A percentile compares a stretch with the other conserved stretches of the same genome.
Evolutionary conservation across 2,113 vertebrate species (phyloP).

Genomic region (Hydrolagus affinis): DNA sequence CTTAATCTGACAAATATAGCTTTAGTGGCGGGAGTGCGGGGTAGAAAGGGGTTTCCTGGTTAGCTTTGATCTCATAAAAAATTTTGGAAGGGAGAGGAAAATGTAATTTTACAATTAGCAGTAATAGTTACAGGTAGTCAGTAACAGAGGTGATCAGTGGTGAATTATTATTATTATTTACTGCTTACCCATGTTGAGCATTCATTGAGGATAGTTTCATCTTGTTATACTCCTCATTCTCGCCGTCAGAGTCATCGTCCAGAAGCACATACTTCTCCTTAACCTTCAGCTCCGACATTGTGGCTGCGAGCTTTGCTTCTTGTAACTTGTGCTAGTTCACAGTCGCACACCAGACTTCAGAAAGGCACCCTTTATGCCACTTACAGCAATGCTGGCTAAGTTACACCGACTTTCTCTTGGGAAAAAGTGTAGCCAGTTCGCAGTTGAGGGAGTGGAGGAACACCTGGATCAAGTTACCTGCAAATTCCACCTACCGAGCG

Average conservation of each 20-base stretch:
- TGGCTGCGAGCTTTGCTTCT: background rate
- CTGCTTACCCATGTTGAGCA: background rate
- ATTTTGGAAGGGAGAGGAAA: background rate
- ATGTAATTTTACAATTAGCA: background rate
- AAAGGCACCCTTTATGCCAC: background rate
- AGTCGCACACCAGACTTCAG: background rate
- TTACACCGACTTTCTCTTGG: too few relatives aligned
- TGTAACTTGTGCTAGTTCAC: background rate
- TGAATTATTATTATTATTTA: too few relatives aligned
- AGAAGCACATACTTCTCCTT: slow-evolving; percentile 9
- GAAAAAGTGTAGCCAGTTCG: background rate
- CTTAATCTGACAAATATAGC: background rate
- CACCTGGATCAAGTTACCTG: slow-evolving; percentile 18
- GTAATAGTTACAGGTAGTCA: background rate
- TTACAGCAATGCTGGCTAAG: too few relatives aligned
- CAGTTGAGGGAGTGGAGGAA: background rate
- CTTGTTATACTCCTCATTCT: slow-evolving; percentile 18
- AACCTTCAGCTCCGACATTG: background rate
- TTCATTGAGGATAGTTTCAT: slow-evolving; percentile 1
- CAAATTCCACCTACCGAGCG: background rate
- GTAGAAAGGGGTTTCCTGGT: background rate
- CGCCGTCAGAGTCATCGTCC: background rate
- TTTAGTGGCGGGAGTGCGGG: background rate
- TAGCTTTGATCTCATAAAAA: background rate
- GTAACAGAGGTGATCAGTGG: too few relatives aligned